Percentiles rank a stretch among this genome's conserved stretches.
These are phyloP conservation scores for Labroides dimidiatus DNA, from an alignment of 2,797 vertebrate species.

Conservation along the genomic window DNA sequence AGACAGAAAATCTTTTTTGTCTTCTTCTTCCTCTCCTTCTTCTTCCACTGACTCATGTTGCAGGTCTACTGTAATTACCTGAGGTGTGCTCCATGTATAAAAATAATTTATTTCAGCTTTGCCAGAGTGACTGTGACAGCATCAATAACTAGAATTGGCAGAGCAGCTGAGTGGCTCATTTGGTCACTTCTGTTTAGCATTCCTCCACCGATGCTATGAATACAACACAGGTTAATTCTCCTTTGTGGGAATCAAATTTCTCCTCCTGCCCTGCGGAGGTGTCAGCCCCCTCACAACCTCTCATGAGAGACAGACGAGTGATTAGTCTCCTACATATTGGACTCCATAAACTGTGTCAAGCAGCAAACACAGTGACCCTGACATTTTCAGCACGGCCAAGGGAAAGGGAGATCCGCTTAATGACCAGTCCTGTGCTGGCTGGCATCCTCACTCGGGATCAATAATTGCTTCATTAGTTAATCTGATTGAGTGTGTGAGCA, in stretches of 20 bases:
- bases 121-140: constrained; percentile 26
- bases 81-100: constrained; percentile 38
- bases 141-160: background rate
- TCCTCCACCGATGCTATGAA: constrained; percentile 43
- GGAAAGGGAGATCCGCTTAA: constrained; percentile 78
- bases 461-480: constrained; percentile 87
- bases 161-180: constrained; percentile 32
- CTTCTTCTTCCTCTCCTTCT: background rate
- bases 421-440: constrained; percentile 70
- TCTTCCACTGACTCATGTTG: constrained; percentile 13
- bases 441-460: constrained; percentile 67
- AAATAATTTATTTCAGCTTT: constrained; percentile 42
- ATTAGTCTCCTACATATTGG: constrained; percentile 61
- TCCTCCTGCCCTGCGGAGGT: constrained; percentile 24
- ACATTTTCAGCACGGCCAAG: constrained; percentile 74
- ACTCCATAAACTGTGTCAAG: constrained; percentile 72
- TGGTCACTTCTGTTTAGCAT: constrained; percentile 38
- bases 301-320: constrained; percentile 56
- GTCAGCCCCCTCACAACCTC: constrained; percentile 35
- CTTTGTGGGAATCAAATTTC: constrained; percentile 54
- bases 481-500: constrained; percentile 80
- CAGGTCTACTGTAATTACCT: constrained; percentile 55
- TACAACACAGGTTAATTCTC: constrained; percentile 51
- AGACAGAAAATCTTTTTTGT: constrained; percentile 41
- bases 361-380: constrained; percentile 75